A percentile compares a stretch with the other conserved stretches of the same genome.
Evolutionary conservation across 2,113 vertebrate species (phyloP).

Genomic region (Poeciliopsis prolifica): DNA sequence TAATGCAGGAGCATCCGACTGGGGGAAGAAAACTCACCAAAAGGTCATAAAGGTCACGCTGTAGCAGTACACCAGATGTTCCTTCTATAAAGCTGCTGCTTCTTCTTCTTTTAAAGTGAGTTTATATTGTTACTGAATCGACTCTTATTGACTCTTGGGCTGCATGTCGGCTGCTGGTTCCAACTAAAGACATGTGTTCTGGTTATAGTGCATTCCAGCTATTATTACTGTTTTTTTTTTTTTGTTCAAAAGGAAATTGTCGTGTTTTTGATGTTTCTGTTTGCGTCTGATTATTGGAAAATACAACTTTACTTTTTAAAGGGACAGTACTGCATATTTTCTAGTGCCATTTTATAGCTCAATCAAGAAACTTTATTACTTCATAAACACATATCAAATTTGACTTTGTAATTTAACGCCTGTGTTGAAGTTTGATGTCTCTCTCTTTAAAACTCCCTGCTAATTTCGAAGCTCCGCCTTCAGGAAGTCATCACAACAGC

Average conservation of each 20-base stretch:
- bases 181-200: conserved; percentile 5
- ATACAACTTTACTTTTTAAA: no score
- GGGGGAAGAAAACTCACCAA: neutral
- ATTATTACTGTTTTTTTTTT: neutral
- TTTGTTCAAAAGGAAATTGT: neutral
- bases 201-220: neutral
- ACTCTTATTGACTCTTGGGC: neutral
- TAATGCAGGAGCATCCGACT: conserved; percentile 20
- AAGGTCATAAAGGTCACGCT: conserved; percentile 10
- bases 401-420: no score
- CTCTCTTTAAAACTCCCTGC: no score
- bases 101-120: conserved; percentile 1
- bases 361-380: no score
- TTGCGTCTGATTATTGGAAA: neutral
- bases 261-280: neutral
- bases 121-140: neutral
- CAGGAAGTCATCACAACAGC: no score
- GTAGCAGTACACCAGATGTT: neutral
- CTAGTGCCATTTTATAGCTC: no score
- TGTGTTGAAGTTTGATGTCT: no score
- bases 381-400: no score
- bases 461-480: no score
- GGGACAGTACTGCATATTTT: no score
- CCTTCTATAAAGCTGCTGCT: neutral
- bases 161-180: neutral